Evolutionary conservation across 1,140 invertebrate species (phyloP).

Genomic region (Asbolus verrucosus): DNA sequence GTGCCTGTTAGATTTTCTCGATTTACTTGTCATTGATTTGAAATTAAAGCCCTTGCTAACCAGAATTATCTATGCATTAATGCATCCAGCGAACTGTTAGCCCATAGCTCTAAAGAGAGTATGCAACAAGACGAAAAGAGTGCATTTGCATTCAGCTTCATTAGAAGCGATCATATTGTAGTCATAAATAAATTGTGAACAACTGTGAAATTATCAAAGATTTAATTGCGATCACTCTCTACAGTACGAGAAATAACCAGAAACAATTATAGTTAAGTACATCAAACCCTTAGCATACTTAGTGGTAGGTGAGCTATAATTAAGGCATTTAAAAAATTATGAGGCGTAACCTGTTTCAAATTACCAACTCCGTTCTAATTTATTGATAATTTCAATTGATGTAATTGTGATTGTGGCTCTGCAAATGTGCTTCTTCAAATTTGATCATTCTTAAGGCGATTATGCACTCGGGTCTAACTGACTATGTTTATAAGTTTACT

Average conservation of each 20-base stretch:
- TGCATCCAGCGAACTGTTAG: neutral
- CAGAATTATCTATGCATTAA: conserved; percentile 32
- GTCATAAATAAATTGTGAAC: conserved; percentile 18
- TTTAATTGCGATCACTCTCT: neutral
- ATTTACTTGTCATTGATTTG: conserved; percentile 34
- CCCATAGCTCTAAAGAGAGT: neutral
- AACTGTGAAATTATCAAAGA: conserved; percentile 23
- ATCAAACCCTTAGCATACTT: neutral
- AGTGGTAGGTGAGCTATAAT: too few relatives aligned
- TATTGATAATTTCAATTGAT: conserved; percentile 19
- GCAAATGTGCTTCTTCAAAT: too few relatives aligned
- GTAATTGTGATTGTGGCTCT: too few relatives aligned
- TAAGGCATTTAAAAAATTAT: conserved; percentile 9
- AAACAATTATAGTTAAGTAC: conserved; percentile 11
- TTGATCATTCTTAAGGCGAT: too few relatives aligned
- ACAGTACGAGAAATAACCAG: neutral
- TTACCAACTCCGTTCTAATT: conserved; percentile 16
- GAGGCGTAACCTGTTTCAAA: conserved; percentile 13
- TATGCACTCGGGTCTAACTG: too few relatives aligned
- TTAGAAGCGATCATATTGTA: conserved; percentile 20
- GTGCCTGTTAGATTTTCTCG: neutral
- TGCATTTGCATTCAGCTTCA: neutral
- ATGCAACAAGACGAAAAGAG: neutral
- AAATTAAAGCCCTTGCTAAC: conserved; percentile 23
- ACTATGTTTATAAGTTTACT: too few relatives aligned